Evolutionary conservation across 2,797 vertebrate genomes (phyloP).

Genomic region (Gorsachius magnificus): DNA sequence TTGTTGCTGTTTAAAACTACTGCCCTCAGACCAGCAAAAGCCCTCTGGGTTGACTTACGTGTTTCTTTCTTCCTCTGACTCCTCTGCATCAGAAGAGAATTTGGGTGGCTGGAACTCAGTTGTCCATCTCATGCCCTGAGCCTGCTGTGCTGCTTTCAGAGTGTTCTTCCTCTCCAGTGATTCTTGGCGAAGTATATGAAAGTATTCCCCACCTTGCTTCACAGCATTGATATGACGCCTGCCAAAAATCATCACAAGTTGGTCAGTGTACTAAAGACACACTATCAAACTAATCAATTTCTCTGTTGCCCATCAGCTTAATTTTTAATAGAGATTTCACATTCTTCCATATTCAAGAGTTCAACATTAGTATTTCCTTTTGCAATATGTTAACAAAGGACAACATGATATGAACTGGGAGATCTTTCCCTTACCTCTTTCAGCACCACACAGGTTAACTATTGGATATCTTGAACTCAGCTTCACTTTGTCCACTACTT

Average conservation of each 20-base stretch:
- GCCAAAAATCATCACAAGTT: not conserved
- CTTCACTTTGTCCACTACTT: not conserved
- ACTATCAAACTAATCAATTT: not conserved
- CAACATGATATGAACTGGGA: not conserved
- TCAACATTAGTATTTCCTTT: not conserved
- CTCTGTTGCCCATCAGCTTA: not conserved
- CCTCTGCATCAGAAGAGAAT: conserved; percentile 25
- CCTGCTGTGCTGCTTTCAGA: conserved; percentile 18
- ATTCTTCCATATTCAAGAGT: not conserved
- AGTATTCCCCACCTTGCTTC: conserved; percentile 73
- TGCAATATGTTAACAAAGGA: not conserved
- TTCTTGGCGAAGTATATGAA: conserved; percentile 73
- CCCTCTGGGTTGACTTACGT: not conserved
- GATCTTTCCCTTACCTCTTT: not conserved
- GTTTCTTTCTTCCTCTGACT: not conserved
- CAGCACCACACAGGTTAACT: not conserved
- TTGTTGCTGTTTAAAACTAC: not conserved
- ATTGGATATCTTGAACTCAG: not conserved
- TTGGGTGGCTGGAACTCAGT: conserved; percentile 53
- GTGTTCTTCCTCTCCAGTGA: conserved; percentile 48
- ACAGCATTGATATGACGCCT: conserved; percentile 74
- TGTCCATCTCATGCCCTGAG: not conserved
- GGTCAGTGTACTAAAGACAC: not conserved
- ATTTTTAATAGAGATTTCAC: not conserved
- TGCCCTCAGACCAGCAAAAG: not conserved